These are phyloP conservation scores for Peromyscus melanophrys DNA, from an alignment of 2,797 vertebrate genomes.

Conservation along the genomic window DNA sequence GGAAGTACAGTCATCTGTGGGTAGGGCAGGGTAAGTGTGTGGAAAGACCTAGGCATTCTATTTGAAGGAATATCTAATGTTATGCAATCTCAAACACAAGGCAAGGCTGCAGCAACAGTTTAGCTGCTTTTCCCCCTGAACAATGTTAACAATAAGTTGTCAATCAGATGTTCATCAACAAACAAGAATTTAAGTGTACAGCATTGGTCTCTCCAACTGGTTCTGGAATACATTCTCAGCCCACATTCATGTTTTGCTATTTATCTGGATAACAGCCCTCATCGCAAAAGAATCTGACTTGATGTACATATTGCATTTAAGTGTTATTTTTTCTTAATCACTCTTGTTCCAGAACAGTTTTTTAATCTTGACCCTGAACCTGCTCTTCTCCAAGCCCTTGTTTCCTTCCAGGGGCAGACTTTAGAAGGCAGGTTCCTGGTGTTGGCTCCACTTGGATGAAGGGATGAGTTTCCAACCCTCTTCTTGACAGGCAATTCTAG, in stretches of 20 bases:
- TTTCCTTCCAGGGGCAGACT: background rate
- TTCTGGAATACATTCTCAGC: background rate
- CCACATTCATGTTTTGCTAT: background rate
- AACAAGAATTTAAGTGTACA: background rate
- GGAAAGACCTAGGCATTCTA: background rate
- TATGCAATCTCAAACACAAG: background rate
- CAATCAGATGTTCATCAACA: background rate
- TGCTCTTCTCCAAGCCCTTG: background rate
- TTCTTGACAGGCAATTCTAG: background rate
- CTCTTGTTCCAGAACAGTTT: background rate
- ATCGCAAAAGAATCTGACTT: background rate
- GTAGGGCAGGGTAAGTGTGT: background rate
- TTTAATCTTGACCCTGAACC: background rate
- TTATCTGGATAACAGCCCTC: slow-evolving; percentile 12
- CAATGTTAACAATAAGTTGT: background rate
- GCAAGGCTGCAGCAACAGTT: background rate
- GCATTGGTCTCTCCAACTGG: background rate
- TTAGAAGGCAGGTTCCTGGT: background rate
- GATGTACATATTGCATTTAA: background rate
- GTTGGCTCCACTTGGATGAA: background rate
- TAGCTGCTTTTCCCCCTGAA: background rate
- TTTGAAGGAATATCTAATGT: too few species aligned
- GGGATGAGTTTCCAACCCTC: background rate
- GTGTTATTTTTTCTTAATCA: slow-evolving; percentile 2
- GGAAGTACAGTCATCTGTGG: too few species aligned